These are phyloP conservation scores for Arbacia lixula DNA, from an alignment of 53 echinoderm and acorn worm species.

Conservation along the genomic window DNA sequence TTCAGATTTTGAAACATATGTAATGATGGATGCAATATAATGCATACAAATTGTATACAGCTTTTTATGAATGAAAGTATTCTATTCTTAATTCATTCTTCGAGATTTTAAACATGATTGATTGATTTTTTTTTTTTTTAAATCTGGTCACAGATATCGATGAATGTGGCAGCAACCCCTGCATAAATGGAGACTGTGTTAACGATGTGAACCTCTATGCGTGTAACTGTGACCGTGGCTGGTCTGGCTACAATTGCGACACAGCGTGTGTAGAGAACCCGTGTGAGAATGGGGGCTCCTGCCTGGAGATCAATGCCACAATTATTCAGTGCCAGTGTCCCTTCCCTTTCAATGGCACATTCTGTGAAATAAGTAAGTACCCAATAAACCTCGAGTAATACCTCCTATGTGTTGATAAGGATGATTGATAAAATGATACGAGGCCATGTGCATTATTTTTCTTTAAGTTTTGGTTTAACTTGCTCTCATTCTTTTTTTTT, in stretches of 20 bases:
- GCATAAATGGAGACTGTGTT: constrained; percentile 77
- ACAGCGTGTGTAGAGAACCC: constrained; percentile 60
- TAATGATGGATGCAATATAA: too few relatives aligned
- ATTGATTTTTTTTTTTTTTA: constrained; percentile 17
- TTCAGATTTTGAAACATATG: too few relatives aligned
- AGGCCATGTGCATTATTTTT: too few relatives aligned
- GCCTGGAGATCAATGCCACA: constrained; percentile 15
- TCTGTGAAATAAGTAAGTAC: constrained; percentile 89
- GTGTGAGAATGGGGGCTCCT: constrained; percentile 75
- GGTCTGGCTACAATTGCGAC: constrained; percentile 76
- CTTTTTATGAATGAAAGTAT: too few relatives aligned
- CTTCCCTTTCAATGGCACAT: constrained; percentile 74
- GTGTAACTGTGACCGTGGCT: constrained; percentile 81
- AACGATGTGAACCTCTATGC: constrained; percentile 73
- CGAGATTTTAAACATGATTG: too few relatives aligned
- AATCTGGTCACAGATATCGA: constrained; percentile 80
- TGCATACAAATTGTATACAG: too few relatives aligned
- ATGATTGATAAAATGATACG: too few relatives aligned
- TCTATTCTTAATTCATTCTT: too few relatives aligned
- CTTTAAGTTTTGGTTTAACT: too few relatives aligned
- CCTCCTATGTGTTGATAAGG: too few relatives aligned
- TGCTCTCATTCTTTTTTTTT: too few relatives aligned
- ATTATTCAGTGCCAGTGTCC: constrained; percentile 63
- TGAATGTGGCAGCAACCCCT: constrained; percentile 79
- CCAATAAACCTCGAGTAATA: too few relatives aligned